These are phyloP conservation scores for Agonopterix heracliana DNA, from an alignment of 2,888 invertebrate species.

Conservation along the genomic window DNA sequence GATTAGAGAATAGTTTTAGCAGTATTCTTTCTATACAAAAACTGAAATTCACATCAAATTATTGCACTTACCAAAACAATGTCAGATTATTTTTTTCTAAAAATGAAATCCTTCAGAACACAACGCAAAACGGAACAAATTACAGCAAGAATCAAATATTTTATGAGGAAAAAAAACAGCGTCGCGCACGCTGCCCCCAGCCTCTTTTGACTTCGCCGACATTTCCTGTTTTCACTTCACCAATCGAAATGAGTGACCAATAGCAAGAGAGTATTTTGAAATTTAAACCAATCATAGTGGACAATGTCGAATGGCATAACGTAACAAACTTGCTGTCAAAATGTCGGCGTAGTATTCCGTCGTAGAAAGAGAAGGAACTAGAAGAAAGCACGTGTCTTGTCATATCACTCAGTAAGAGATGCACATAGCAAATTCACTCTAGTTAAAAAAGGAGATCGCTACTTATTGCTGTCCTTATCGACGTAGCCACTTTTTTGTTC, in stretches of 20 bases:
- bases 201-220: conserved; percentile 54
- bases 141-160: conserved; percentile 54
- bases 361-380: no score
- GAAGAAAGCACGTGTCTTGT: no score
- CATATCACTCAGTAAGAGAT: no score
- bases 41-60: conserved; percentile 3
- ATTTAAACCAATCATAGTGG: conserved; percentile 25
- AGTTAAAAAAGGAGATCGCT: no score
- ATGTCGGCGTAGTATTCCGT: conserved; percentile 31
- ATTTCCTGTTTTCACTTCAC: conserved; percentile 39
- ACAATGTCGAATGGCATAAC: conserved; percentile 16
- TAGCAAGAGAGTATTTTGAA: conserved; percentile 1
- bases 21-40: background rate
- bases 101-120: conserved; percentile 43
- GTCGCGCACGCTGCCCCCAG: conserved; percentile 48
- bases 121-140: conserved; percentile 63
- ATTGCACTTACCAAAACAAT: conserved; percentile 64
- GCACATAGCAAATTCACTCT: no score
- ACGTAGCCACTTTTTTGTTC: no score
- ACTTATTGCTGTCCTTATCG: no score
- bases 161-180: conserved; percentile 58
- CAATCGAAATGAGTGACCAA: conserved; percentile 18
- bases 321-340: conserved; percentile 45
- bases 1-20: background rate
- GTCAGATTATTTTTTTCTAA: conserved; percentile 50